phyloP scores from a whole-genome alignment of 2,113 vertebrate genomes.

The Coptodon rendalli region DNA sequence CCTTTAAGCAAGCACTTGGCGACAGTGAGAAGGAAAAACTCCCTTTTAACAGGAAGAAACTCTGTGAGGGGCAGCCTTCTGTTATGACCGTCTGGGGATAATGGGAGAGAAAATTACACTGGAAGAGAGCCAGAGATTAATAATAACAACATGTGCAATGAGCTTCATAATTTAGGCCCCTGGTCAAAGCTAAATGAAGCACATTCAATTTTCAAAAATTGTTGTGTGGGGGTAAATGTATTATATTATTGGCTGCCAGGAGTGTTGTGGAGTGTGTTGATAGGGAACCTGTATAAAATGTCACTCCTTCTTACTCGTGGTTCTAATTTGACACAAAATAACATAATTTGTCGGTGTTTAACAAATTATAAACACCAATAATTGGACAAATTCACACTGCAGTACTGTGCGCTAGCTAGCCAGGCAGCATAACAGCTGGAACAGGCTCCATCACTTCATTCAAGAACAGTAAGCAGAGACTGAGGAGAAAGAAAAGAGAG shows the following conservation, averaged over 20 bases:
- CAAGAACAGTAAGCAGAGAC: neutral
- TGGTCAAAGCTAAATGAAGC: accelerated
- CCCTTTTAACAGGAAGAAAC: neutral
- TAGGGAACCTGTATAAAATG: neutral
- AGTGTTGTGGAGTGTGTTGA: neutral
- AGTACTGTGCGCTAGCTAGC: neutral
- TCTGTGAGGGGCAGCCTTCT: neutral
- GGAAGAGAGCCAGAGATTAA: neutral
- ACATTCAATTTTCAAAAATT: neutral
- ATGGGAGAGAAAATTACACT: neutral
- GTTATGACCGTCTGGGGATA: accelerated
- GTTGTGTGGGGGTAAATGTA: neutral
- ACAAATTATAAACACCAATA: neutral
- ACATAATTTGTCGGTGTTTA: neutral
- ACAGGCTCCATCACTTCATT: neutral
- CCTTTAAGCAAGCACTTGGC: neutral
- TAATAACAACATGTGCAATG: neutral
- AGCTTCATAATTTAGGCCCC: neutral
- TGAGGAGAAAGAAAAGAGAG: neutral
- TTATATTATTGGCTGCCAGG: neutral
- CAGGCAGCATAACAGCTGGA: neutral
- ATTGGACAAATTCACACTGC: neutral
- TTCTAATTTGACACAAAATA: neutral
- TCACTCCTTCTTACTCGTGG: accelerated
- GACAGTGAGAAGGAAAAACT: neutral